phyloP scores from a whole-genome alignment of 2,797 vertebrate genomes.

The Rhyacichthys aspro region DNA sequence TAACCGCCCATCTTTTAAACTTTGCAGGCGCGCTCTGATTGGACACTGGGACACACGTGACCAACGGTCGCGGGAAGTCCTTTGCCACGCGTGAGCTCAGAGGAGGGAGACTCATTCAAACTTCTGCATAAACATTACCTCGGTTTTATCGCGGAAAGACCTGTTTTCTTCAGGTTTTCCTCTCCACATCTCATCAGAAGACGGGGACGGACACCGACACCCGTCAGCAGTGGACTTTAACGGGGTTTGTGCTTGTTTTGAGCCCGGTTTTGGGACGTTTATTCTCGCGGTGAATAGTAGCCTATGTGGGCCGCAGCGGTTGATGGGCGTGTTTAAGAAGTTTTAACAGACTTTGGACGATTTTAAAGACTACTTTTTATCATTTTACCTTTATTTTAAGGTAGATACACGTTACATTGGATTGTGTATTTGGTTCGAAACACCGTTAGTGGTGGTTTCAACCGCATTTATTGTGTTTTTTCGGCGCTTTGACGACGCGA shows the following conservation, averaged over 20 bases:
- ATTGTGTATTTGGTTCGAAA: neutral
- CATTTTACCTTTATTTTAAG: conserved; percentile 29
- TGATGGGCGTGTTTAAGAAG: conserved; percentile 58
- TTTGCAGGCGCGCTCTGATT: conserved; percentile 69
- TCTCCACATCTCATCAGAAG: neutral
- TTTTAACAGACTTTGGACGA: conserved; percentile 8
- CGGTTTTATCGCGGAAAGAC: conserved; percentile 33
- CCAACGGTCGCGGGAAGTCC: conserved; percentile 97
- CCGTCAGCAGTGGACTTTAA: neutral
- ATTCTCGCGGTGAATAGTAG: neutral
- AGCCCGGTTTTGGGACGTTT: neutral
- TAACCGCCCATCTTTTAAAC: conserved; percentile 85
- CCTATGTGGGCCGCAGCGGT: conserved; percentile 21
- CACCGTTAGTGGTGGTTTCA: neutral
- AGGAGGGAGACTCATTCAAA: conserved; percentile 67
- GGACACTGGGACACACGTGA: conserved; percentile 77
- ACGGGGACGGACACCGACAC: conserved; percentile 8
- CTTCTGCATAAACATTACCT: conserved; percentile 74
- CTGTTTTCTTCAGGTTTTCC: conserved; percentile 8
- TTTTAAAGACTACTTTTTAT: neutral
- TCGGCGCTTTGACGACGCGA: conserved; percentile 44
- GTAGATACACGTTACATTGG: neutral
- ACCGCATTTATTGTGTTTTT: conserved; percentile 36
- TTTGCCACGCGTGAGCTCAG: conserved; percentile 76
- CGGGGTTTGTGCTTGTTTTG: neutral